These are phyloP conservation scores for Coranthus polyacanthus DNA, from an alignment of 2,797 vertebrate species.

Conservation along the genomic window DNA sequence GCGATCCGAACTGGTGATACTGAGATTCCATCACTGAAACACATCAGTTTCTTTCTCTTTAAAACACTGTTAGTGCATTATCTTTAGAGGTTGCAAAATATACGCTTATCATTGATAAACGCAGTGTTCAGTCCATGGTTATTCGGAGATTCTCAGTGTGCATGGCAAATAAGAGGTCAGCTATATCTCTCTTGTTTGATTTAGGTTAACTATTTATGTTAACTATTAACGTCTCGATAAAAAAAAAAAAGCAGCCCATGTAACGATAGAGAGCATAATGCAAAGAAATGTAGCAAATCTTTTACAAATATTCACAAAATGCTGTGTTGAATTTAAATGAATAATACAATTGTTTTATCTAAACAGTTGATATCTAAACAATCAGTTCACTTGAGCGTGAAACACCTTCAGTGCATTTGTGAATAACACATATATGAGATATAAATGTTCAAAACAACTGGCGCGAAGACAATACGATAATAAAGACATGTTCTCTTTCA, in stretches of 20 bases:
- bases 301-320: neutral
- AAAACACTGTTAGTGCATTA: too few species aligned
- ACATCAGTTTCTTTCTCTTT: too few species aligned
- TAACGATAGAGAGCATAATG: neutral
- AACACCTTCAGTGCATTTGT: neutral
- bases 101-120: neutral
- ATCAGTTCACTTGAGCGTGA: neutral
- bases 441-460: neutral
- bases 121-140: neutral
- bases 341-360: neutral
- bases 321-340: neutral
- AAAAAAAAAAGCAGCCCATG: slow-evolving; percentile 14
- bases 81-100: neutral
- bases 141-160: neutral
- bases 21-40: slow-evolving; percentile 71
- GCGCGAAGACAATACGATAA: neutral
- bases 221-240: slow-evolving; percentile 58
- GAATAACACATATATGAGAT: neutral
- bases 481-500: neutral
- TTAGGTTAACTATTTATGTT: too few species aligned
- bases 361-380: neutral
- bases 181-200: slow-evolving; percentile 47
- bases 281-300: neutral
- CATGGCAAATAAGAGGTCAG: slow-evolving; percentile 16
- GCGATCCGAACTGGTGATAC: slow-evolving; percentile 64